Evolutionary conservation across 1,140 invertebrate species (phyloP).

Genomic region (Bombus cullumanus): DNA sequence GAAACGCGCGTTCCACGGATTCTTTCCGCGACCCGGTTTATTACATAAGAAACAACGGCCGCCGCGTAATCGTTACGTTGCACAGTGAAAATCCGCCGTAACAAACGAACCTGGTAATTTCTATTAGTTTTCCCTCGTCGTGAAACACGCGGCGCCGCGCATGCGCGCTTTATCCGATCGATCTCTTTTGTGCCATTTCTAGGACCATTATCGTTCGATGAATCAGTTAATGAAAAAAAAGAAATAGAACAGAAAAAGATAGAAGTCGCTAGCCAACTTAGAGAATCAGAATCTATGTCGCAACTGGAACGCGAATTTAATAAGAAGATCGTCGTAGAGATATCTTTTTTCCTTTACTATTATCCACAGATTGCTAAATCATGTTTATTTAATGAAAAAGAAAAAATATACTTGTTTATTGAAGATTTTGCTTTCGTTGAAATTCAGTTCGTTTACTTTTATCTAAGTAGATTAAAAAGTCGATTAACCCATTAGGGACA

Average conservation of each 20-base stretch:
- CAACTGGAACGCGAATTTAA: slow-evolving; percentile 18
- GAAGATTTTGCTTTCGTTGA: background rate
- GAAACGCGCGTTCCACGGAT: slow-evolving; percentile 62
- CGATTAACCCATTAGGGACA: too few relatives aligned
- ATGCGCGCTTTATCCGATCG: background rate
- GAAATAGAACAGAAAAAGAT: background rate
- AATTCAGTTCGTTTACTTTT: background rate
- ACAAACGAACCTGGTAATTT: slow-evolving; percentile 44
- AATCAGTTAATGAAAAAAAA: background rate
- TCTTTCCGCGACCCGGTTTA: slow-evolving; percentile 51
- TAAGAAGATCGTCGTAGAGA: background rate
- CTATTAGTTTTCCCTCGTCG: slow-evolving; percentile 22
- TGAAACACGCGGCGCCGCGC: background rate
- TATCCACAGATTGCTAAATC: background rate
- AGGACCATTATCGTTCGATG: background rate
- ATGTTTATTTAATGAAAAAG: background rate
- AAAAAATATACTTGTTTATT: background rate
- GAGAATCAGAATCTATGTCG: background rate
- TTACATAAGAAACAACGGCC: slow-evolving; percentile 56
- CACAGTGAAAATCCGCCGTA: slow-evolving; percentile 41
- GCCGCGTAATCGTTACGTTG: slow-evolving; percentile 52
- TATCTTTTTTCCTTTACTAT: background rate
- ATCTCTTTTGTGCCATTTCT: background rate
- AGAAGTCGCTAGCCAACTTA: background rate
- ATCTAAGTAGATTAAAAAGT: background rate